phyloP scores from a whole-genome alignment of 1,140 invertebrate species.

The Periplaneta americana region DNA sequence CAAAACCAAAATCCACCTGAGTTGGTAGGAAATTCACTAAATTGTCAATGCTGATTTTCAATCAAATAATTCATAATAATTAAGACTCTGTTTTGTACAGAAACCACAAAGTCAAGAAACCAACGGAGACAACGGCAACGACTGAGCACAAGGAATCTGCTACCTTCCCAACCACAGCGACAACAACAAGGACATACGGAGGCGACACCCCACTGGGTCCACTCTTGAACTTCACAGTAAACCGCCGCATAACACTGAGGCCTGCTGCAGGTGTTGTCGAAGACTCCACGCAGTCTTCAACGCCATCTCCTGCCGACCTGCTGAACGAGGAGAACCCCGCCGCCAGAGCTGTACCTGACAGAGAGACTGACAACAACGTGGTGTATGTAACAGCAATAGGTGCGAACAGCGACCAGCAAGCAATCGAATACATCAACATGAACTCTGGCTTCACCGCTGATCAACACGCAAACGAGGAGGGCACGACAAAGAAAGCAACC shows the following conservation, averaged over 20 bases:
- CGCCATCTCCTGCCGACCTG: neutral
- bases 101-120: neutral
- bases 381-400: conserved; percentile 15
- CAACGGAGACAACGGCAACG: neutral
- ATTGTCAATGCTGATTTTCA: too few relatives aligned
- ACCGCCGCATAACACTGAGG: neutral
- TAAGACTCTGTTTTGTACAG: neutral
- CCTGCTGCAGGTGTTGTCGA: neutral
- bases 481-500: neutral
- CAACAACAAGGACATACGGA: neutral
- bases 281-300: neutral
- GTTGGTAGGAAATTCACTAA: too few relatives aligned
- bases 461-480: neutral
- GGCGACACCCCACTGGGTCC: neutral
- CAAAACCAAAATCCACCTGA: too few relatives aligned
- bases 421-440: neutral
- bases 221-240: neutral
- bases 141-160: neutral
- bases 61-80: neutral
- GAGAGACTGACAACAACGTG: conserved; percentile 5
- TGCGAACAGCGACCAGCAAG: neutral
- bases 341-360: conserved; percentile 3
- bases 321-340: neutral
- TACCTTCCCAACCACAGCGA: neutral
- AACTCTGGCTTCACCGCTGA: neutral